Evolutionary conservation across 1,140 invertebrate species (phyloP).

Genomic region (Lordiphosa mommai): DNA sequence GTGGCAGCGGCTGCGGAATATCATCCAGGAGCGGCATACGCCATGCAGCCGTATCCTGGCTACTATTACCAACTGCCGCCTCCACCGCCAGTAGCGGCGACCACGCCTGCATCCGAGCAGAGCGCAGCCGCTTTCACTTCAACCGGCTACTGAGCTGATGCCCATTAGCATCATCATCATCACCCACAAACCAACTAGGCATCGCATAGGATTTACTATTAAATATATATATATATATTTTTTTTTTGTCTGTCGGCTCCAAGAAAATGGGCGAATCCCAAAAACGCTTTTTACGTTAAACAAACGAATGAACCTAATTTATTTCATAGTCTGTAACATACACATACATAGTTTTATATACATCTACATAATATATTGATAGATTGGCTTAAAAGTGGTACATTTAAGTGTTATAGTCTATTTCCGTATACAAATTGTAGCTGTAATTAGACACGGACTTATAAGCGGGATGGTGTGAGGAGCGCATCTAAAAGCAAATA

Average conservation of each 20-base stretch:
- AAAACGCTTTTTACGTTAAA: conserved; percentile 60
- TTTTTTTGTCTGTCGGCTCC: conserved; percentile 35
- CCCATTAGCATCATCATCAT: conserved; percentile 27
- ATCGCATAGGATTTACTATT: conserved; percentile 31
- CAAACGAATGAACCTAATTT: conserved; percentile 63
- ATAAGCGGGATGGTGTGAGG: conserved; percentile 13
- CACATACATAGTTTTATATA: conserved; percentile 11
- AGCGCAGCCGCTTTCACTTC: conserved; percentile 24
- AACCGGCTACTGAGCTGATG: conserved; percentile 35
- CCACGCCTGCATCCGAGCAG: conserved; percentile 9
- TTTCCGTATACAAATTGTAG: conserved; percentile 57
- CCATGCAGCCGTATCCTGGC: conserved; percentile 24
- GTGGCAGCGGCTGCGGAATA: conserved; percentile 6
- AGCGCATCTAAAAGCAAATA: conserved; percentile 33
- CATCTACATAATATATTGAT: conserved; percentile 10
- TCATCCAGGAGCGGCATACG: conserved; percentile 9
- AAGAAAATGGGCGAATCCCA: conserved; percentile 21
- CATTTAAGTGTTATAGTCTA: conserved; percentile 38
- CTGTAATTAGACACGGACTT: conserved; percentile 50
- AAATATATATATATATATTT: conserved; percentile 37
- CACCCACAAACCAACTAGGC: conserved; percentile 39
- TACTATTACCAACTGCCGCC: conserved; percentile 43
- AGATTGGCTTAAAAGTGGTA: conserved; percentile 10
- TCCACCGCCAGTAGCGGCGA: conserved; percentile 20
- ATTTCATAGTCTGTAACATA: conserved; percentile 66